phyloP scores from a whole-genome alignment of 2,113 vertebrate species.

The Isurus oxyrinchus region DNA sequence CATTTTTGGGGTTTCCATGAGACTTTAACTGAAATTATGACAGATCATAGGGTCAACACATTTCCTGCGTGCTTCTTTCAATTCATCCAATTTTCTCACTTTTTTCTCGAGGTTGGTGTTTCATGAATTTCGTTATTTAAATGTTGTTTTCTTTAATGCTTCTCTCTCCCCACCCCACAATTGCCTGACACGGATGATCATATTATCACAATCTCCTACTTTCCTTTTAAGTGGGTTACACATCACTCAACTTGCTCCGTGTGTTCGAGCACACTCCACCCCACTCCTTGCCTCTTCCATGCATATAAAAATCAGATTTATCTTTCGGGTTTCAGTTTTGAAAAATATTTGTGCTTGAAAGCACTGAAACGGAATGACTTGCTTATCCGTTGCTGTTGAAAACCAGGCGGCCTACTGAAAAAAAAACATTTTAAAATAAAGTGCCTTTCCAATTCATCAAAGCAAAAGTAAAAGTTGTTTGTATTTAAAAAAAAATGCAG shows the following conservation, averaged over 20 bases:
- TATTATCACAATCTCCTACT: too few relatives aligned
- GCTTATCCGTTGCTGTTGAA: neutral
- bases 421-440: neutral
- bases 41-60: neutral
- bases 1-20: too few relatives aligned
- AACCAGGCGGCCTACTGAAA: neutral
- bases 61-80: neutral
- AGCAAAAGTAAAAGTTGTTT: neutral
- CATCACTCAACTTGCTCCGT: too few relatives aligned
- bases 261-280: too few relatives aligned
- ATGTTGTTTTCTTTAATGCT: too few relatives aligned
- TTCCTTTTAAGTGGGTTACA: too few relatives aligned
- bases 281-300: neutral
- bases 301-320: neutral
- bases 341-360: neutral
- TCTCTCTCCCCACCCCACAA: too few relatives aligned
- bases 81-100: neutral
- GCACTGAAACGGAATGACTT: neutral
- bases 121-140: neutral
- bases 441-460: neutral
- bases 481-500: neutral
- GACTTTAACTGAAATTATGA: too few relatives aligned
- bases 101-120: neutral
- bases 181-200: too few relatives aligned
- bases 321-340: neutral